Evolutionary conservation across 2,113 vertebrate genomes (phyloP).

Genomic region (Ceyx melanurus): DNA sequence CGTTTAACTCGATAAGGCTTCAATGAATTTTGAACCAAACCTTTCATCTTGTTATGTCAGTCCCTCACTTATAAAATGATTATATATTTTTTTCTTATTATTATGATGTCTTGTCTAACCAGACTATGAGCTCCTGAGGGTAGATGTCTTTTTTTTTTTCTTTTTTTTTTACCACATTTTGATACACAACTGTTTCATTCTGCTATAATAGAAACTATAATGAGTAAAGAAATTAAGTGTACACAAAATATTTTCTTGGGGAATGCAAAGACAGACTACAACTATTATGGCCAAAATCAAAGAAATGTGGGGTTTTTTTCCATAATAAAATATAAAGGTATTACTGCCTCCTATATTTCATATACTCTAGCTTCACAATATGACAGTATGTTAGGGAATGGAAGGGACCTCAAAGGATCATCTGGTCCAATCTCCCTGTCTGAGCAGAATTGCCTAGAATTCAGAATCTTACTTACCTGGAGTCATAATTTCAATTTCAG

Average conservation of each 20-base stretch:
- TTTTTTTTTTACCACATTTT: not conserved
- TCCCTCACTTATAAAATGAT: too few relatives aligned
- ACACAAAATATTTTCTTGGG: not conserved
- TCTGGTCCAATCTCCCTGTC: too few relatives aligned
- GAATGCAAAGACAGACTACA: not conserved
- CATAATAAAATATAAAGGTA: not conserved
- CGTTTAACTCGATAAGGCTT: not conserved
- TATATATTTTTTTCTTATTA: not conserved
- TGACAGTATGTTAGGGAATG: too few relatives aligned
- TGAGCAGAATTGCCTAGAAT: too few relatives aligned
- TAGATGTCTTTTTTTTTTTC: not conserved
- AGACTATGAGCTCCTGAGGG: not conserved
- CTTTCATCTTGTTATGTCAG: not conserved
- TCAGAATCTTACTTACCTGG: not conserved
- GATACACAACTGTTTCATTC: not conserved
- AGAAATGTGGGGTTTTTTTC: not conserved
- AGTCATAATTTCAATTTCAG: not conserved
- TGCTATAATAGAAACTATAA: not conserved
- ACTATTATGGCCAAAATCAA: not conserved
- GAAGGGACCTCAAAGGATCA: too few relatives aligned
- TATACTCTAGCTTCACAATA: not conserved
- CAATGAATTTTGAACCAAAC: not conserved
- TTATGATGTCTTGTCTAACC: not conserved
- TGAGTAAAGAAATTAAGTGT: conserved; percentile 15
- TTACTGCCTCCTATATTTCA: not conserved